These are phyloP conservation scores for Sula dactylatra DNA, from an alignment of 2,113 vertebrate species.

Conservation along the genomic window DNA sequence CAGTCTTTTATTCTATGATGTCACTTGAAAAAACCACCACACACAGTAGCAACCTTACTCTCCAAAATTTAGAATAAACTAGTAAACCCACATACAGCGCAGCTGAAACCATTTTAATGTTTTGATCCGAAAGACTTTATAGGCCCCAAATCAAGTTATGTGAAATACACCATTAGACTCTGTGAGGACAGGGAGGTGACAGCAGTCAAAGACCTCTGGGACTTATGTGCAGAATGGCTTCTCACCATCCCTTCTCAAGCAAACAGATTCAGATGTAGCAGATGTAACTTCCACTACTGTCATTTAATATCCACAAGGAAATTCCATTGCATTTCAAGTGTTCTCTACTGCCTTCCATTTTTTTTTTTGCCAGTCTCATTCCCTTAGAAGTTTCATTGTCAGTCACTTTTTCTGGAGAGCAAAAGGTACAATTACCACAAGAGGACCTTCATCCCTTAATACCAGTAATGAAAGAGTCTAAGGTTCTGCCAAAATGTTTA, in stretches of 20 bases:
- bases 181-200: neutral
- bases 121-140: neutral
- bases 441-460: neutral
- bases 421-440: neutral
- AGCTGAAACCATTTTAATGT: neutral
- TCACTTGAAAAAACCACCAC: neutral
- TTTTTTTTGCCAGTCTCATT: neutral
- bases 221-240: rapidly evolving
- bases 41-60: neutral
- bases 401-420: neutral
- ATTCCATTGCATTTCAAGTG: neutral
- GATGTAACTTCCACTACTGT: neutral
- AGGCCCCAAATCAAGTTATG: neutral
- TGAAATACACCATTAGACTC: neutral
- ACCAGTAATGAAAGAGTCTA: neutral
- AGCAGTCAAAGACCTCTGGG: neutral
- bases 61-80: neutral
- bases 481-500: neutral
- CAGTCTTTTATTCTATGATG: neutral
- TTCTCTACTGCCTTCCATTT: neutral
- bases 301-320: neutral
- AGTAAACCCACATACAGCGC: neutral
- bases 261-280: neutral
- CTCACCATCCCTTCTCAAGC: neutral
- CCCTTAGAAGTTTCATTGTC: neutral